These are phyloP conservation scores for Hiodon tergisus DNA, from an alignment of 2,113 vertebrate genomes.

Conservation along the genomic window DNA sequence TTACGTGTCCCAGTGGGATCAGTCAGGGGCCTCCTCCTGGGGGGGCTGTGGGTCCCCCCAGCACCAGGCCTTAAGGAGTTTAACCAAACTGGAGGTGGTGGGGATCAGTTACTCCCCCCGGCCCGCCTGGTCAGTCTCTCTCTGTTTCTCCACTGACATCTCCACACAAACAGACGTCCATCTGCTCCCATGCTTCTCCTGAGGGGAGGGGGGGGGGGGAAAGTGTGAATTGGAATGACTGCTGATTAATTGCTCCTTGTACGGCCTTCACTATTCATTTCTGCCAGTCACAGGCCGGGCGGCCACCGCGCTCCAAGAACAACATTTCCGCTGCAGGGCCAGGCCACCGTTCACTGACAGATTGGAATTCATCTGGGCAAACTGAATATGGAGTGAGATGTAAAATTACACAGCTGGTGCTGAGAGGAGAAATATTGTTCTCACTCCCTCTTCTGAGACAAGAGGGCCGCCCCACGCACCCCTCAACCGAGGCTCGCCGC, in stretches of 20 bases:
- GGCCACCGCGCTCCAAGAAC: constrained; percentile 32
- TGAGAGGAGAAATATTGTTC: constrained; percentile 38
- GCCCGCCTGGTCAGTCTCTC: constrained; percentile 36
- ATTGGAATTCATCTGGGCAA: constrained; percentile 60
- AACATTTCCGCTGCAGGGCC: constrained; percentile 60
- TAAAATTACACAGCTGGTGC: constrained; percentile 49
- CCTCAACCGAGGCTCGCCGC: background rate
- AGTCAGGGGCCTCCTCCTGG: constrained; percentile 33
- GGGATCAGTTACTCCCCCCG: constrained; percentile 45
- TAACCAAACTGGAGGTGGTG: constrained; percentile 48
- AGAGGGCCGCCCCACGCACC: background rate
- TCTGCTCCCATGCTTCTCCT: constrained; percentile 40
- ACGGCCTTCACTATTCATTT: constrained; percentile 63
- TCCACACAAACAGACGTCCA: constrained; percentile 50
- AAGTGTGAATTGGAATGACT: constrained; percentile 56
- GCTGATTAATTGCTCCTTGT: constrained; percentile 59
- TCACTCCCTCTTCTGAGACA: constrained; percentile 38
- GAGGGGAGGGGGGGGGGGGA: constrained; percentile 28
- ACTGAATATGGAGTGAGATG: constrained; percentile 47
- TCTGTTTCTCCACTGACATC: constrained; percentile 47
- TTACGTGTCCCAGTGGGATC: constrained; percentile 48
- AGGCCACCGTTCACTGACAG: constrained; percentile 66
- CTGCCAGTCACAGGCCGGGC: constrained; percentile 36
- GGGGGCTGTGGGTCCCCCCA: constrained; percentile 45
- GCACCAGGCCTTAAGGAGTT: constrained; percentile 40